These are phyloP conservation scores for Caenorhabditis sp. DNA, from an alignment of 2,888 invertebrate species.

Conservation along the genomic window DNA sequence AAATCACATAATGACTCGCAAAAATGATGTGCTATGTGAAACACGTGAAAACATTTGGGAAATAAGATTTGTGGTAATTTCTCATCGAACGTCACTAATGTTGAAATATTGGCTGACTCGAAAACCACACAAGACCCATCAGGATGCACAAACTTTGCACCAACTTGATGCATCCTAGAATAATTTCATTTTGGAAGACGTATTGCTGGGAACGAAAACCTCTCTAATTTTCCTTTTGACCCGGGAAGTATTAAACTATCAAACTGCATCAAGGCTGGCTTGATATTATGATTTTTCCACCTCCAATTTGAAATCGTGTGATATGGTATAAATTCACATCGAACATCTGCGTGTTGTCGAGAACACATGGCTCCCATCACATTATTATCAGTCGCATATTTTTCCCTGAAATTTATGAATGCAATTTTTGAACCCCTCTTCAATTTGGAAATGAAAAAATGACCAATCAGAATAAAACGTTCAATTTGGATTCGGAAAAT, in stretches of 20 bases:
- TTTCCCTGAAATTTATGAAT: slow-evolving; percentile 30
- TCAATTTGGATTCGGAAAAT: too few relatives aligned
- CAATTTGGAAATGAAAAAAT: neutral
- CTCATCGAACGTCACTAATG: slow-evolving; percentile 33
- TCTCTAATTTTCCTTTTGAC: slow-evolving; percentile 36
- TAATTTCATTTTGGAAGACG: neutral
- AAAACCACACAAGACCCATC: slow-evolving; percentile 31
- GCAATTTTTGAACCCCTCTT: neutral
- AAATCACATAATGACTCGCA: slow-evolving; percentile 37
- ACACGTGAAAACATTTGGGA: slow-evolving; percentile 38
- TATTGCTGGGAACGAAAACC: slow-evolving; percentile 9
- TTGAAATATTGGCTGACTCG: slow-evolving; percentile 29
- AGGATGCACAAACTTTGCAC: slow-evolving; percentile 38
- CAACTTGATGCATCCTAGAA: slow-evolving; percentile 39
- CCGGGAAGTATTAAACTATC: slow-evolving; percentile 40
- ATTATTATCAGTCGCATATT: slow-evolving; percentile 67
- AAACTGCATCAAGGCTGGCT: slow-evolving; percentile 40
- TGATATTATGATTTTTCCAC: slow-evolving; percentile 44
- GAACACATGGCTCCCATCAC: slow-evolving; percentile 63
- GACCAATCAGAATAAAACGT: too few relatives aligned
- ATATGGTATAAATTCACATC: slow-evolving; percentile 63
- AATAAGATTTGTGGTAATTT: slow-evolving; percentile 25
- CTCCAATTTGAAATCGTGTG: slow-evolving; percentile 61
- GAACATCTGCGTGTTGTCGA: slow-evolving; percentile 33
- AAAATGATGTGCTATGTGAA: slow-evolving; percentile 34